Evolutionary conservation across 2,797 vertebrate species (phyloP).

Genomic region (Tarsius wallacei): DNA sequence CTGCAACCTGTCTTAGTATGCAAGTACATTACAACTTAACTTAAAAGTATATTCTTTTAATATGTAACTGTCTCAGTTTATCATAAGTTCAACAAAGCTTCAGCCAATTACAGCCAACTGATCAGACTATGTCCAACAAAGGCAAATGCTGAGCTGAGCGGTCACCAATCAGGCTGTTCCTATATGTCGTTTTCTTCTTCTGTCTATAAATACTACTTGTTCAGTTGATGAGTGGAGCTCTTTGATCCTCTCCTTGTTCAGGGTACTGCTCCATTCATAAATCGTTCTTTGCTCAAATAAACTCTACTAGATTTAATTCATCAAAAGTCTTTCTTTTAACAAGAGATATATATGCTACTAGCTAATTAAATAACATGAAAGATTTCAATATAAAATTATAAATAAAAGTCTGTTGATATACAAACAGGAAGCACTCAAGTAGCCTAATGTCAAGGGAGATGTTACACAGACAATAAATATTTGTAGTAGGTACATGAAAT

Average conservation of each 20-base stretch:
- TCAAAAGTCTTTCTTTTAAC: background rate
- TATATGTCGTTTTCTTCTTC: background rate
- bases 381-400: background rate
- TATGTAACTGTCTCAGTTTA: background rate
- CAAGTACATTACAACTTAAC: background rate
- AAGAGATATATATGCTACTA: background rate
- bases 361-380: background rate
- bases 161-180: background rate
- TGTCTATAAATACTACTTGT: background rate
- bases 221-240: background rate
- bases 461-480: background rate
- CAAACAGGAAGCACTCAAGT: background rate
- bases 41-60: background rate
- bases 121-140: background rate
- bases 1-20: background rate
- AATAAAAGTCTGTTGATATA: background rate
- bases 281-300: background rate
- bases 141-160: background rate
- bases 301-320: background rate
- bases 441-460: background rate
- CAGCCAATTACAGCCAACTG: background rate
- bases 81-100: background rate
- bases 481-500: background rate
- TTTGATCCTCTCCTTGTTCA: background rate
- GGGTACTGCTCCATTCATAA: background rate